Percentiles rank a stretch among this genome's conserved stretches.
Conservation (phyloP, 2,797 vertebrate species). For the Neoniphon sammara region DNA sequence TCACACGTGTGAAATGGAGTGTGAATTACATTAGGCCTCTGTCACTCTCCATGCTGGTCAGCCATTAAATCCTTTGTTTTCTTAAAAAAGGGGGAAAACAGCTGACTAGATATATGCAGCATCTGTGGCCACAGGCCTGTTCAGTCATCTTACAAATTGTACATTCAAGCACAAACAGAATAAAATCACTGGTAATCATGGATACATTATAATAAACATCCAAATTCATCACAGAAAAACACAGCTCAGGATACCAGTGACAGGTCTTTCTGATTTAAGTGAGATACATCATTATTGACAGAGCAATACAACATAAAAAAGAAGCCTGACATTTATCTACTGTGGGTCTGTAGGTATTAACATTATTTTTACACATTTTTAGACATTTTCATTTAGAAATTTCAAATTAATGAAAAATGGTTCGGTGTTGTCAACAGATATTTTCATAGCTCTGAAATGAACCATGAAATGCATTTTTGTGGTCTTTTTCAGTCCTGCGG, state of each 20-base stretch:
- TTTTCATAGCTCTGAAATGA: constrained; percentile 13
- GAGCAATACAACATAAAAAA: too few relatives aligned
- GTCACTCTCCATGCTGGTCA: constrained; percentile 62
- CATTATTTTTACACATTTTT: background rate
- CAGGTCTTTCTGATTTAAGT: background rate
- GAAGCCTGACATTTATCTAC: background rate
- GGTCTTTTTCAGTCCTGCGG: background rate
- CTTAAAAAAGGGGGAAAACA: constrained; percentile 46
- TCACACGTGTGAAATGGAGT: constrained; percentile 61
- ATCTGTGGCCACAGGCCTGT: constrained; percentile 36
- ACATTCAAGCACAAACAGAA: constrained; percentile 13
- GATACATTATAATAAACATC: background rate
- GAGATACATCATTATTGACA: too few relatives aligned
- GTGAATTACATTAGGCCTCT: constrained; percentile 68
- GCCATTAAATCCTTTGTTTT: constrained; percentile 67
- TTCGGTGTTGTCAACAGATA: constrained; percentile 16
- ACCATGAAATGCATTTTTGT: constrained; percentile 7
- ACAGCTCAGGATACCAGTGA: background rate
- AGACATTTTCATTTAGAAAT: background rate
- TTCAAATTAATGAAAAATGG: constrained; percentile 2
- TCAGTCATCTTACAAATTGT: constrained; percentile 29
- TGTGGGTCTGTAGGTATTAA: background rate
- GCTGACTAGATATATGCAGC: constrained; percentile 45
- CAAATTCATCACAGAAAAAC: background rate
- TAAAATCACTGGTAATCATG: background rate